Percentiles rank a stretch among this genome's conserved stretches.
These are phyloP conservation scores for Aix galericulata DNA, from an alignment of 2,113 vertebrate genomes.

Conservation along the genomic window DNA sequence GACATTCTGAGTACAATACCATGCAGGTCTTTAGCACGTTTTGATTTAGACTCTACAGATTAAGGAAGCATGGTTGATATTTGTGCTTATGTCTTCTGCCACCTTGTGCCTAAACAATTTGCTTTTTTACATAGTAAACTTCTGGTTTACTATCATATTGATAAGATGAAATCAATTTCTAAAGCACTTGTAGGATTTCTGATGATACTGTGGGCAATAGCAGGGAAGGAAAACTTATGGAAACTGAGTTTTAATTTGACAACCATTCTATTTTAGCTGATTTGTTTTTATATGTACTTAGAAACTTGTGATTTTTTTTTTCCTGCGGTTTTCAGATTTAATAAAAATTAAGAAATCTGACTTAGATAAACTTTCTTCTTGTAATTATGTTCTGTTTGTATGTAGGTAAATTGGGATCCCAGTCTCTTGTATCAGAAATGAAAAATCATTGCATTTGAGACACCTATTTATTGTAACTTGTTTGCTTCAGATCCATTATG, in stretches of 20 bases:
- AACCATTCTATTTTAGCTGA: slow-evolving; percentile 54
- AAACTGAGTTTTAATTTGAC: slow-evolving; percentile 55
- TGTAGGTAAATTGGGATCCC: slow-evolving; percentile 40
- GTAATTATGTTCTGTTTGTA: slow-evolving; percentile 59
- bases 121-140: slow-evolving; percentile 49
- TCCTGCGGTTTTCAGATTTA: slow-evolving; percentile 62
- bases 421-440: slow-evolving; percentile 41
- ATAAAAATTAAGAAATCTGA: slow-evolving; percentile 65
- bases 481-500: background rate
- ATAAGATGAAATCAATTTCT: slow-evolving; percentile 19
- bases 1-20: slow-evolving; percentile 19
- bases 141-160: background rate
- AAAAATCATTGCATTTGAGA: slow-evolving; percentile 23
- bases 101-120: slow-evolving; percentile 62
- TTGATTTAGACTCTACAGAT: background rate
- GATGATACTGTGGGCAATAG: slow-evolving; percentile 30
- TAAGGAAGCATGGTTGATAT: slow-evolving; percentile 46
- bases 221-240: slow-evolving; percentile 8
- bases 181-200: slow-evolving; percentile 28
- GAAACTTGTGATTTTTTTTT: slow-evolving; percentile 60
- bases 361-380: slow-evolving; percentile 56
- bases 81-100: slow-evolving; percentile 64
- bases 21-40: slow-evolving; percentile 5
- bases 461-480: background rate
- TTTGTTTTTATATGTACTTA: slow-evolving; percentile 67